Evolutionary conservation across 35 echinoderm and acorn worm genomes (phyloP).

Genomic region (Patiria miniata): DNA sequence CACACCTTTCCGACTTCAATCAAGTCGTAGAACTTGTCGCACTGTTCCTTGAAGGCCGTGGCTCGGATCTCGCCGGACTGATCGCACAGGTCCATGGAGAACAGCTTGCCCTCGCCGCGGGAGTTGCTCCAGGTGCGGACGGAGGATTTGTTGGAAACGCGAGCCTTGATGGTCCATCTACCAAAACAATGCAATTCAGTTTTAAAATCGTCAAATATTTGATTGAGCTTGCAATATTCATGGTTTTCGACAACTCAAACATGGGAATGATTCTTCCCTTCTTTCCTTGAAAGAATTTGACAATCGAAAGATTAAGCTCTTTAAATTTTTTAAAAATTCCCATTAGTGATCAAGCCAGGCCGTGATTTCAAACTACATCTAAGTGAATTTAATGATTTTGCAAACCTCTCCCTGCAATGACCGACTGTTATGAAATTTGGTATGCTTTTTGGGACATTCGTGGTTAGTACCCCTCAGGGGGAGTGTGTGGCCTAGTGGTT

Average conservation of each 20-base stretch:
- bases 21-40: constrained; percentile 82
- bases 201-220: neutral
- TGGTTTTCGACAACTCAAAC: neutral
- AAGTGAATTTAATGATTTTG: no score
- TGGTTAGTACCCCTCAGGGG: no score
- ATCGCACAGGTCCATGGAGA: constrained; percentile 94
- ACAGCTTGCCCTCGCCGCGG: constrained; percentile 90
- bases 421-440: no score
- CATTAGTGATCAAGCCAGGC: no score
- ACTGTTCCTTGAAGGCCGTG: constrained; percentile 91
- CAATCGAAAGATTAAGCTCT: neutral
- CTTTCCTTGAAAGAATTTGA: neutral
- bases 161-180: constrained; percentile 96
- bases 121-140: constrained; percentile 93
- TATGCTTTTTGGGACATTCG: no score
- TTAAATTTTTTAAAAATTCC: constrained; percentile 12
- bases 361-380: no score
- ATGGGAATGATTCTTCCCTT: neutral
- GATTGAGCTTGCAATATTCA: neutral
- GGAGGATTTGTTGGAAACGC: constrained; percentile 78
- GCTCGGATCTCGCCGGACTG: constrained; percentile 91
- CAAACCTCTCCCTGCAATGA: no score
- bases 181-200: neutral
- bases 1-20: constrained; percentile 90
- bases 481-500: no score